These are phyloP conservation scores for Bolborhynchus lineola DNA, from an alignment of 2,113 vertebrate species.

Conservation along the genomic window DNA sequence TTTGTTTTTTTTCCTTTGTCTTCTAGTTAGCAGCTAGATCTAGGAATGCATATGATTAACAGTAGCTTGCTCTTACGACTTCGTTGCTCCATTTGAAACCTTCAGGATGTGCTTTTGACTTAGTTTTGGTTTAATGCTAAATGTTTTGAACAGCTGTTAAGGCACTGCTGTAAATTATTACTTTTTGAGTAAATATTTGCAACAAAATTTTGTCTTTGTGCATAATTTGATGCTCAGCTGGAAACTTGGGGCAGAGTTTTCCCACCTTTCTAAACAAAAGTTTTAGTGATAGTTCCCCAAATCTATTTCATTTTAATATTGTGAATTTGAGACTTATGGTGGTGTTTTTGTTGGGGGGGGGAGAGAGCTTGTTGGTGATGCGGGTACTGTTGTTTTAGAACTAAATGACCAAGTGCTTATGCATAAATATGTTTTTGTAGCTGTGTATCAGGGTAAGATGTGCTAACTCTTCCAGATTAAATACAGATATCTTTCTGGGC, in stretches of 20 bases:
- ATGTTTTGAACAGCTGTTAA: constrained; percentile 74
- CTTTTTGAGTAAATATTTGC: constrained; percentile 84
- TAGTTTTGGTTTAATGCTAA: constrained; percentile 73
- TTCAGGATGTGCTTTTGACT: constrained; percentile 73
- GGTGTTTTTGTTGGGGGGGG: background rate
- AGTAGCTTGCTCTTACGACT: constrained; percentile 71
- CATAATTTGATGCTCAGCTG: constrained; percentile 64
- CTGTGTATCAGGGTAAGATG: background rate
- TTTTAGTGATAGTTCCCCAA: background rate
- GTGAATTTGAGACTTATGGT: background rate
- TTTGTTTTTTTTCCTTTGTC: constrained; percentile 26
- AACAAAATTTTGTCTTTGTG: constrained; percentile 73
- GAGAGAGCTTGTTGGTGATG: no score
- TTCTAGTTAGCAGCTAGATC: constrained; percentile 59
- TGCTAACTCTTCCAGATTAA: background rate
- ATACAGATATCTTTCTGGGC: background rate
- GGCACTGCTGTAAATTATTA: constrained; percentile 77
- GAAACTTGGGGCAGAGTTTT: background rate
- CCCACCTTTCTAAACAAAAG: background rate
- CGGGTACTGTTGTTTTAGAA: background rate
- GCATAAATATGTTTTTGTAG: background rate
- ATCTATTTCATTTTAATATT: background rate
- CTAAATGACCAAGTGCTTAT: constrained; percentile 22
- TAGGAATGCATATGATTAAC: constrained; percentile 66
- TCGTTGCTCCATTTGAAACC: constrained; percentile 65